phyloP scores from a whole-genome alignment of 2,888 invertebrate genomes.

The Lucinisca nassula region DNA sequence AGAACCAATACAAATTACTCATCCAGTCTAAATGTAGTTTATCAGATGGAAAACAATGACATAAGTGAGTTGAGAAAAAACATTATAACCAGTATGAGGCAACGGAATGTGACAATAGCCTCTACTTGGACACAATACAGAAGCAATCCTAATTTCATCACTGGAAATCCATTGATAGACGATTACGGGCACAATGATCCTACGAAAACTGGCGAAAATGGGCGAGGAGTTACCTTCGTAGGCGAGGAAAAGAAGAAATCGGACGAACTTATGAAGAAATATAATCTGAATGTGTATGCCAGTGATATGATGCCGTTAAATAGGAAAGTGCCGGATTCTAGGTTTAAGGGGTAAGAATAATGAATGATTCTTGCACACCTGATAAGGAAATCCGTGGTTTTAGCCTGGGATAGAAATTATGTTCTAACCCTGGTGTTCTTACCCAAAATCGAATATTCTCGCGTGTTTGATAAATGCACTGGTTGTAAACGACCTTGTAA shows the following conservation, averaged over 20 bases:
- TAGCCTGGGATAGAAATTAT: too few relatives aligned
- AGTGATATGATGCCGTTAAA: slow-evolving; percentile 82
- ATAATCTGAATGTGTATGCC: slow-evolving; percentile 75
- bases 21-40: background rate
- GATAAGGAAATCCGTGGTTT: too few relatives aligned
- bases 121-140: slow-evolving; percentile 67
- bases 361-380: too few relatives aligned
- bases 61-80: background rate
- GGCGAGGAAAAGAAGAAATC: slow-evolving; percentile 63
- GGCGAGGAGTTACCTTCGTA: slow-evolving; percentile 72
- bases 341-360: slow-evolving; percentile 75
- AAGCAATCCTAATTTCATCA: slow-evolving; percentile 59
- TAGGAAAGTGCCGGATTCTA: slow-evolving; percentile 79
- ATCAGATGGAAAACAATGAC: background rate
- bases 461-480: too few relatives aligned
- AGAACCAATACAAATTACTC: background rate
- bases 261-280: slow-evolving; percentile 55
- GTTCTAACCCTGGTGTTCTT: too few relatives aligned
- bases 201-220: slow-evolving; percentile 74
- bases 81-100: background rate
- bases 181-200: slow-evolving; percentile 75
- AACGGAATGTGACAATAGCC: background rate
- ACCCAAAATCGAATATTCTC: too few relatives aligned
- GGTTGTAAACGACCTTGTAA: too few relatives aligned
- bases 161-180: slow-evolving; percentile 78